Percentiles rank a stretch among this genome's conserved stretches.
Conservation (phyloP, 53 echinoderm and acorn worm species). For the Holothuria leucospilota region DNA sequence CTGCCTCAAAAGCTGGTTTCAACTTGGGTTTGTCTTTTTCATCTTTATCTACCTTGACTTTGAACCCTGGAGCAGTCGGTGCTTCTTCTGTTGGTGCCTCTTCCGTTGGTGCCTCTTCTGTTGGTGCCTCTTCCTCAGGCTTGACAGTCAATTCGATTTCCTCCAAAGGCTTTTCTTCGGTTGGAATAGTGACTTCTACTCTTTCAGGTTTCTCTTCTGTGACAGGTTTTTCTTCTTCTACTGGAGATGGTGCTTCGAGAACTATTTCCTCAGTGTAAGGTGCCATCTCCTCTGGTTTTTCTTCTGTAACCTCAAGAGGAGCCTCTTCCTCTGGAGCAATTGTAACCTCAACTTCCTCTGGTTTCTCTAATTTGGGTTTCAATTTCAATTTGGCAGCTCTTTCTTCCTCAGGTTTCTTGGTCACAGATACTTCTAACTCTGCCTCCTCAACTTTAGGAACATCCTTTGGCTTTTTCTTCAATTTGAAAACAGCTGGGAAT, state of each 20-base stretch:
- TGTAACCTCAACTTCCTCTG: constrained; percentile 49
- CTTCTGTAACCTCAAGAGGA: constrained; percentile 59
- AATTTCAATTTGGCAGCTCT: constrained; percentile 29
- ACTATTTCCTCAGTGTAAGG: constrained; percentile 1
- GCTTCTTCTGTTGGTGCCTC: constrained; percentile 8
- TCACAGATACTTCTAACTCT: constrained; percentile 9
- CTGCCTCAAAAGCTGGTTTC: no score
- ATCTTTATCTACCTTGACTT: no score
- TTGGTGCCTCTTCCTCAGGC: constrained; percentile 53
- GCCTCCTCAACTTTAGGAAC: not conserved
- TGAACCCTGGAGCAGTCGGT: no score
- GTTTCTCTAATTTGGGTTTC: constrained; percentile 22
- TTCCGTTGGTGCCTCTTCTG: constrained; percentile 57
- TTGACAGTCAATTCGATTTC: constrained; percentile 60
- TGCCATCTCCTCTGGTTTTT: constrained; percentile 61
- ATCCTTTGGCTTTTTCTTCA: constrained; percentile 41
- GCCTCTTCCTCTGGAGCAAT: constrained; percentile 56
- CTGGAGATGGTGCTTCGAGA: constrained; percentile 45
- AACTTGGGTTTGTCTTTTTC: no score
- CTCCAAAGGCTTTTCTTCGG: constrained; percentile 55
- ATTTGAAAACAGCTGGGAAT: constrained; percentile 9
- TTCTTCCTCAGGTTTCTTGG: constrained; percentile 40
- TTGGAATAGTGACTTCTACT: constrained; percentile 37
- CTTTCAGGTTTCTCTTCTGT: constrained; percentile 49
- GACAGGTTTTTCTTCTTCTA: constrained; percentile 49